phyloP scores from a whole-genome alignment of 1,140 invertebrate genomes.

The Streblospio benedicti region DNA sequence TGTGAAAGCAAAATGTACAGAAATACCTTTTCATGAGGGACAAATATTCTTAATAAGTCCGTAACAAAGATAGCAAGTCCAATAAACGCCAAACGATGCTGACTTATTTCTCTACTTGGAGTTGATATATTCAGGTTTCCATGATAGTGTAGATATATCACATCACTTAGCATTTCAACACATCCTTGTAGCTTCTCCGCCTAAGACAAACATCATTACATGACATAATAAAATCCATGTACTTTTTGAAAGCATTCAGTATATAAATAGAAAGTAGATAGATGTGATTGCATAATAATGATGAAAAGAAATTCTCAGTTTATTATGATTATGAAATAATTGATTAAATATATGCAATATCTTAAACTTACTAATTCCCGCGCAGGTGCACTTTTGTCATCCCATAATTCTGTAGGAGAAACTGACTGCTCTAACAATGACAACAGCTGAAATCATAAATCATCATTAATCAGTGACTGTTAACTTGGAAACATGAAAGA shows the following conservation, averaged over 20 bases:
- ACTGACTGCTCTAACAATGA: slow-evolving; percentile 28
- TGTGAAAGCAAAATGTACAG: too few species aligned
- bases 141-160: slow-evolving; percentile 38
- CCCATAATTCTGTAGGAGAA: slow-evolving; percentile 28
- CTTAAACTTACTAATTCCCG: slow-evolving; percentile 35
- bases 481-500: too few species aligned
- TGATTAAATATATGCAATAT: neutral
- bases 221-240: neutral
- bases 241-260: neutral
- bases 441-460: too few species aligned
- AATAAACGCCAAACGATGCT: slow-evolving; percentile 33
- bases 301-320: too few species aligned
- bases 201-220: slow-evolving; percentile 22
- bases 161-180: slow-evolving; percentile 28
- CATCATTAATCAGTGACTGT: too few species aligned
- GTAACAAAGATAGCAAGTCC: slow-evolving; percentile 27
- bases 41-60: slow-evolving; percentile 27
- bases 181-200: slow-evolving; percentile 32
- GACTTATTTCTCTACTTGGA: slow-evolving; percentile 19
- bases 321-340: neutral
- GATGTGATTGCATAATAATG: neutral
- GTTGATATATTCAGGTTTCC: slow-evolving; percentile 12
- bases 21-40: slow-evolving; percentile 36
- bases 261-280: neutral
- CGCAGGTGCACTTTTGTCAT: slow-evolving; percentile 27